These are phyloP conservation scores for Harpalus rubripes DNA, from an alignment of 2,888 invertebrate species.

Conservation along the genomic window DNA sequence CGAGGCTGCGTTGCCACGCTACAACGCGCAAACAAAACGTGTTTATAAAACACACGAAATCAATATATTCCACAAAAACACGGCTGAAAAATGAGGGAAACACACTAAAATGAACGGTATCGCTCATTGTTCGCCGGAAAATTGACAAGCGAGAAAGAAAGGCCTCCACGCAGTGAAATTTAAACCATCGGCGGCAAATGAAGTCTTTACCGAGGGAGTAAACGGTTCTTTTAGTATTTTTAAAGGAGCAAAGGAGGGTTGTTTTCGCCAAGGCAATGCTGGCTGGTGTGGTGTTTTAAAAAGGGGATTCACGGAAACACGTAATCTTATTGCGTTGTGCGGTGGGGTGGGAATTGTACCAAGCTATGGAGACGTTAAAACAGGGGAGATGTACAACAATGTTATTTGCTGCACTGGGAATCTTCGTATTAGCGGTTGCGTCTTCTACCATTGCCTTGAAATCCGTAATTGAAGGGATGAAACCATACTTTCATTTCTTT, in stretches of 20 bases:
- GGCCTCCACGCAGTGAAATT: conserved; percentile 57
- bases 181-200: conserved; percentile 71
- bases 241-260: conserved; percentile 71
- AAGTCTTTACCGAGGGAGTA: conserved; percentile 75
- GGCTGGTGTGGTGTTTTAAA: conserved; percentile 52
- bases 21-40: conserved; percentile 53
- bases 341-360: not conserved
- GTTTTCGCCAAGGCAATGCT: conserved; percentile 40
- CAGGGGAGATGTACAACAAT: conserved; percentile 28
- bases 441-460: not conserved
- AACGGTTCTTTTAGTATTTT: conserved; percentile 75
- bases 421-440: conserved; percentile 20
- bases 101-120: conserved; percentile 59
- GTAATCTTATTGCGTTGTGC: conserved; percentile 62
- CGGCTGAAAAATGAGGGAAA: conserved; percentile 41
- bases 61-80: conserved; percentile 58
- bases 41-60: conserved; percentile 60
- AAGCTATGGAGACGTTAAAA: conserved; percentile 10
- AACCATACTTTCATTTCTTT: not conserved
- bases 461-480: not conserved
- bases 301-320: conserved; percentile 53
- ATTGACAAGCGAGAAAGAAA: conserved; percentile 59
- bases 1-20: conserved; percentile 33
- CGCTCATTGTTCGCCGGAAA: conserved; percentile 56
- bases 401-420: conserved; percentile 25